A percentile compares a stretch with the other conserved stretches of the same genome.
phyloP scores from a whole-genome alignment of 2,797 vertebrate genomes.

The Chloroceryle inda region DNA sequence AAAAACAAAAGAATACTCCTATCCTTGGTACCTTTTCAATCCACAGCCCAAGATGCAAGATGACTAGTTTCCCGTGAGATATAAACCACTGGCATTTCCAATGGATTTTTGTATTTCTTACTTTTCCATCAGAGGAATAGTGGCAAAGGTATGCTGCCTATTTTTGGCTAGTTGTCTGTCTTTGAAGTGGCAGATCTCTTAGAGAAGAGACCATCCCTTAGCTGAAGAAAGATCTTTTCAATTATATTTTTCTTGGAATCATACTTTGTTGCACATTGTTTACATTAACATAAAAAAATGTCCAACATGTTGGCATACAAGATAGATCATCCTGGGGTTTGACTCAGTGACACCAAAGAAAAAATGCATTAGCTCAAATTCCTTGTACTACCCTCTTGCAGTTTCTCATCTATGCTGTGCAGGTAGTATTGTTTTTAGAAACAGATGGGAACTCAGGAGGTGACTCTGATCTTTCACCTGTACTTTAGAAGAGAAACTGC shows the following conservation, averaged over 20 bases:
- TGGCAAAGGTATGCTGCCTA: background rate
- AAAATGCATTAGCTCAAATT: background rate
- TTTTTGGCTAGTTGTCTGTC: background rate
- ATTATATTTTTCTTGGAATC: background rate
- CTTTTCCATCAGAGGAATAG: background rate
- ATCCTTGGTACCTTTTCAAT: background rate
- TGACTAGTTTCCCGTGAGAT: background rate
- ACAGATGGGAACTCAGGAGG: conserved; percentile 48
- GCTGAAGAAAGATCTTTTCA: background rate
- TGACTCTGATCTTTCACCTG: conserved; percentile 27
- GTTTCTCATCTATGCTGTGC: background rate
- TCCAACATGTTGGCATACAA: background rate
- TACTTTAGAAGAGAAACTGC: background rate
- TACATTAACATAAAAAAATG: background rate
- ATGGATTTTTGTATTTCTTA: background rate
- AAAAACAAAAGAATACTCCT: background rate
- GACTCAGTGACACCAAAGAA: background rate
- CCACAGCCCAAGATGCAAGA: background rate
- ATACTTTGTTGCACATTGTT: background rate
- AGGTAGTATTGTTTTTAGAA: conserved; percentile 21
- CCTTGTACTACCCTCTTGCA: background rate
- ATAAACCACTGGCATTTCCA: background rate
- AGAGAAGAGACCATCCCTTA: background rate
- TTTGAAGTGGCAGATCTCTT: background rate
- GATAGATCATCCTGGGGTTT: background rate